Evolutionary conservation across 2,888 invertebrate species (phyloP).

Genomic region (Polymixis flavicincta): DNA sequence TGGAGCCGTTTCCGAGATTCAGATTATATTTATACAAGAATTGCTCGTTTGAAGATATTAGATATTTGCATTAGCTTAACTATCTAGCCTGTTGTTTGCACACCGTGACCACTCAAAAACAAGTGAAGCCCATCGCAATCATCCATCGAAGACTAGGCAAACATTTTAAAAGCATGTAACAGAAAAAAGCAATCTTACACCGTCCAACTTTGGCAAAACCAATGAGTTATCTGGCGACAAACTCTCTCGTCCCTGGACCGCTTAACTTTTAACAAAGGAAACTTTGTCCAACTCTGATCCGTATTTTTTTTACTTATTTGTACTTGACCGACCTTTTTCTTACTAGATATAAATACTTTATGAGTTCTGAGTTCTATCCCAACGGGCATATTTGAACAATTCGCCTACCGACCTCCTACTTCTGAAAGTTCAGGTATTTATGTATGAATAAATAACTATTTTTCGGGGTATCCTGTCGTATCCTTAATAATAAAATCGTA

Average conservation of each 20-base stretch:
- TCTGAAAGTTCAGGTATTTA: not conserved
- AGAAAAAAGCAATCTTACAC: constrained; percentile 15
- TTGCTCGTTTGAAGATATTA: too few relatives aligned
- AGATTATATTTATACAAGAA: too few relatives aligned
- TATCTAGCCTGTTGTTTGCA: not conserved
- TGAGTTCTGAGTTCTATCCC: constrained; percentile 13
- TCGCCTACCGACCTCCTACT: not conserved
- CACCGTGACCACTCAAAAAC: not conserved
- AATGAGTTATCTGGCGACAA: constrained; percentile 17
- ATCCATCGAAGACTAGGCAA: not conserved
- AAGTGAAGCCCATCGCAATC: too few relatives aligned
- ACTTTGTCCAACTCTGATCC: constrained; percentile 25
- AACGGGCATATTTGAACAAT: constrained; percentile 2
- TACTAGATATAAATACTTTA: constrained; percentile 42
- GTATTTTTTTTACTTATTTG: constrained; percentile 16
- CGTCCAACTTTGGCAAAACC: constrained; percentile 8
- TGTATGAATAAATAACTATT: not conserved
- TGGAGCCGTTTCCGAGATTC: too few relatives aligned
- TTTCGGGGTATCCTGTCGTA: too few relatives aligned
- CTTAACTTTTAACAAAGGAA: constrained; percentile 48
- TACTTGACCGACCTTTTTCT: constrained; percentile 43
- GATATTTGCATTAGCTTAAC: not conserved
- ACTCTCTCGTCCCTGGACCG: not conserved
- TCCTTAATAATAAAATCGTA: too few relatives aligned
- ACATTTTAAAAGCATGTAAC: not conserved